Evolutionary conservation across 2,888 invertebrate species (phyloP).

Genomic region (Watsonalla cultraria): DNA sequence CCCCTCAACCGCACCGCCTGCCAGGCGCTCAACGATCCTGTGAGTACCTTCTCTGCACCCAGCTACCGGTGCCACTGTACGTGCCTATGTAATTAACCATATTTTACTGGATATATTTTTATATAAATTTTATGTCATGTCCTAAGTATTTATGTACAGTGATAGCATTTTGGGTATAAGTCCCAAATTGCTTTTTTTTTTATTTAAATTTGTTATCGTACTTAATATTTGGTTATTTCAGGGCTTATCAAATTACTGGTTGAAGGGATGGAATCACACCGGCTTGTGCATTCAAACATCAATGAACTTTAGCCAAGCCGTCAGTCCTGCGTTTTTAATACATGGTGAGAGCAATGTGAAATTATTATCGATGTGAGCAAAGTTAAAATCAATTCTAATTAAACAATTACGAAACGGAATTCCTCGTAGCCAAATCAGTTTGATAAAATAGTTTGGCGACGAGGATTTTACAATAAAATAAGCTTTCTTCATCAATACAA

Average conservation of each 20-base stretch:
- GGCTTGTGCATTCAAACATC: slow-evolving; percentile 86
- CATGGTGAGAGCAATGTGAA: slow-evolving; percentile 76
- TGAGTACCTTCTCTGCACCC: slow-evolving; percentile 16
- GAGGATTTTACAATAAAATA: too few relatives aligned
- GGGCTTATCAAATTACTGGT: slow-evolving; percentile 77
- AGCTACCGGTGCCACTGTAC: background rate
- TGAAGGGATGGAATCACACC: slow-evolving; percentile 81
- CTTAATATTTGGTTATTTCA: slow-evolving; percentile 20
- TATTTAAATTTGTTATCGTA: background rate
- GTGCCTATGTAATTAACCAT: background rate
- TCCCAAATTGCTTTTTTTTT: too few relatives aligned
- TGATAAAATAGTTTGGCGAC: background rate
- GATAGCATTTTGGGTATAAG: background rate
- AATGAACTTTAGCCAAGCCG: slow-evolving; percentile 85
- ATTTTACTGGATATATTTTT: too few relatives aligned
- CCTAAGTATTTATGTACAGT: too few relatives aligned
- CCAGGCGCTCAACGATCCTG: slow-evolving; percentile 29
- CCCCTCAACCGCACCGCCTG: slow-evolving; percentile 34
- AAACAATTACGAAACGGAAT: too few relatives aligned
- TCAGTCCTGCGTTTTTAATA: slow-evolving; percentile 90
- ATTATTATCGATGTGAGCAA: too few relatives aligned
- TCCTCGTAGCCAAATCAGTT: background rate
- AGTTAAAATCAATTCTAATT: too few relatives aligned
- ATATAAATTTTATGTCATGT: too few relatives aligned
- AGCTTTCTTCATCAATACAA: too few relatives aligned